Evolutionary conservation across 2,888 invertebrate genomes (phyloP).

Genomic region (Rhodophaea formosa): DNA sequence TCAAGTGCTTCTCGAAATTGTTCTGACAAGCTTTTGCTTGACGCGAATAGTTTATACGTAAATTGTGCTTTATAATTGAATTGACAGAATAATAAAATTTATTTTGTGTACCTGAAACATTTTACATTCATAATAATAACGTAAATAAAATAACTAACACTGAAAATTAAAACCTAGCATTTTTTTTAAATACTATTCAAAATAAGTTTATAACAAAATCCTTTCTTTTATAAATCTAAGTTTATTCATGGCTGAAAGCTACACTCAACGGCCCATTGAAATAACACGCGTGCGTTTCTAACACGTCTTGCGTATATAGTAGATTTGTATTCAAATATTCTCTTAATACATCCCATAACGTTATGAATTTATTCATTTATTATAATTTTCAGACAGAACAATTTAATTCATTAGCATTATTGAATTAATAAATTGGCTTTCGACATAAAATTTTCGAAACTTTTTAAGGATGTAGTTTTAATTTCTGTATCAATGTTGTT

Average conservation of each 20-base stretch:
- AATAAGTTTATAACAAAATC: too few relatives aligned
- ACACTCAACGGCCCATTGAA: neutral
- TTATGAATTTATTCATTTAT: neutral
- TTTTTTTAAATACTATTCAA: too few relatives aligned
- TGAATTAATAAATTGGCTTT: neutral
- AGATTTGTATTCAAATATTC: neutral
- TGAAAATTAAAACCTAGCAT: too few relatives aligned
- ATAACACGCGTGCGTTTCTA: neutral
- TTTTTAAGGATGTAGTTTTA: too few relatives aligned
- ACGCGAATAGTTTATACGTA: neutral
- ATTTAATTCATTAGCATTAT: neutral
- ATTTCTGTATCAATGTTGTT: too few relatives aligned
- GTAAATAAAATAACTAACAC: too few relatives aligned
- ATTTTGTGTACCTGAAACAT: too few relatives aligned
- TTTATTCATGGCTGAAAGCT: neutral
- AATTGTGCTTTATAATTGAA: neutral
- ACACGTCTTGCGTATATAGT: neutral
- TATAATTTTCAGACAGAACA: neutral
- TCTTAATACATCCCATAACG: neutral
- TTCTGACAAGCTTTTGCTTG: neutral
- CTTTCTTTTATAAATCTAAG: neutral
- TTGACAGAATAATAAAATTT: too few relatives aligned
- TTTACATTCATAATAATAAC: too few relatives aligned
- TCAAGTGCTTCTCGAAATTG: neutral
- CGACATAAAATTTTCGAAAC: neutral